These are phyloP conservation scores for Nymphalis polychloros DNA, from an alignment of 2,888 invertebrate genomes.

Conservation along the genomic window DNA sequence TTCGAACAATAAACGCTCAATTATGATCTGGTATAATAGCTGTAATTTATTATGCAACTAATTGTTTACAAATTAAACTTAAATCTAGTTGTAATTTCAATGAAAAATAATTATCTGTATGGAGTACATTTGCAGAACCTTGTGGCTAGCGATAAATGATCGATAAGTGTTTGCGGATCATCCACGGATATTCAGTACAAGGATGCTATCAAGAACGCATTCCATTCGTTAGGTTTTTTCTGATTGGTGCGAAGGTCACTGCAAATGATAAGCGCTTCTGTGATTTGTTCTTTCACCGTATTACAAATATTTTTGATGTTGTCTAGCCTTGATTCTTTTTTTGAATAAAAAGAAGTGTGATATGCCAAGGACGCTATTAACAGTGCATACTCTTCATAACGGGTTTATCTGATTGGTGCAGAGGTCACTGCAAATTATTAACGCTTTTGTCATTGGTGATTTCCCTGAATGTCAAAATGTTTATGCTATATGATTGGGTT, in stretches of 20 bases:
- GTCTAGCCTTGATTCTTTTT: no score
- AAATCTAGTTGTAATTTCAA: not conserved
- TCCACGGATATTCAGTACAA: not conserved
- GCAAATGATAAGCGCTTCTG: no score
- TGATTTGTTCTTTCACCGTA: no score
- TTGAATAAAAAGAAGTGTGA: no score
- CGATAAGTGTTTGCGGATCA: constrained; percentile 9
- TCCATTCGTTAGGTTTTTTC: not conserved
- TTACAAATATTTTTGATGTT: no score
- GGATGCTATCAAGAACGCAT: not conserved
- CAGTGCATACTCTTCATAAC: not conserved
- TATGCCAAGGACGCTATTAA: not conserved
- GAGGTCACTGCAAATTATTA: no score
- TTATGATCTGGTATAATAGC: no score
- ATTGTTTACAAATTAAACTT: not conserved
- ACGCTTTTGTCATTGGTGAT: no score
- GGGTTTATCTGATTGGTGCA: not conserved
- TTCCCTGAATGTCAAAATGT: no score
- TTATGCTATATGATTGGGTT: no score
- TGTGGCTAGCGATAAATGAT: not conserved
- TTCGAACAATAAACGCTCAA: no score
- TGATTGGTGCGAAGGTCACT: not conserved
- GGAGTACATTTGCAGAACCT: constrained; percentile 2
- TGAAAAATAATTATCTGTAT: constrained; percentile 5
- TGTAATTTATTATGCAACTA: no score